Conservation (phyloP, 2,797 vertebrate species). For the Chromis chromis region DNA sequence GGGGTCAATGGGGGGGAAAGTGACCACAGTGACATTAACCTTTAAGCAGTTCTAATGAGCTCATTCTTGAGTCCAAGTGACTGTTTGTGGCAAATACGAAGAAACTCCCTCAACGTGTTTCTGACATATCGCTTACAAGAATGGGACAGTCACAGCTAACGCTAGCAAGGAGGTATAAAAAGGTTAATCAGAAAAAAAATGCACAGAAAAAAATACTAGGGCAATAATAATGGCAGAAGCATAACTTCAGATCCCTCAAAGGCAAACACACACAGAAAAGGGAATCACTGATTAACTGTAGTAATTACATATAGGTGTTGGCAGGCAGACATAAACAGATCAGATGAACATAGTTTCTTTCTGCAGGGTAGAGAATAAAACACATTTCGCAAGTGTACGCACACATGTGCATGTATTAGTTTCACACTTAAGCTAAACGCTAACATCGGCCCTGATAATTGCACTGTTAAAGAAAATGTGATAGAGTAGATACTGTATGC, state of each 20-base stretch:
- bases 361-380: not conserved
- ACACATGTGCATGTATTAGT: not conserved
- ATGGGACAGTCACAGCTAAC: too few species aligned
- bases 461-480: slow-evolving; percentile 7
- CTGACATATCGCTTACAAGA: too few species aligned
- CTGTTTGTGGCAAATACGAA: too few species aligned
- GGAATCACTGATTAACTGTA: slow-evolving; percentile 6
- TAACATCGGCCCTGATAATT: not conserved
- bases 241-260: not conserved
- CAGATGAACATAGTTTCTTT: not conserved
- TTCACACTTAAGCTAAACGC: not conserved
- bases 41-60: too few species aligned
- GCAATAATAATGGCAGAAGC: not conserved
- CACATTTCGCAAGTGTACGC: too few species aligned
- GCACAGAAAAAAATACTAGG: not conserved
- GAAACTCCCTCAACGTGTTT: too few species aligned
- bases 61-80: too few species aligned
- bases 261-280: not conserved
- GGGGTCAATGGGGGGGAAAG: too few species aligned
- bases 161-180: too few species aligned
- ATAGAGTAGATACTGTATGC: not conserved
- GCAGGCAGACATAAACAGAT: slow-evolving; percentile 13
- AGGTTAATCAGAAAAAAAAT: too few species aligned
- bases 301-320: slow-evolving; percentile 4
- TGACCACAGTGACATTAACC: too few species aligned